Base-by-base conservation (phyloP, 2,113 vertebrate genomes). In the Amphiprion percula region DNA sequence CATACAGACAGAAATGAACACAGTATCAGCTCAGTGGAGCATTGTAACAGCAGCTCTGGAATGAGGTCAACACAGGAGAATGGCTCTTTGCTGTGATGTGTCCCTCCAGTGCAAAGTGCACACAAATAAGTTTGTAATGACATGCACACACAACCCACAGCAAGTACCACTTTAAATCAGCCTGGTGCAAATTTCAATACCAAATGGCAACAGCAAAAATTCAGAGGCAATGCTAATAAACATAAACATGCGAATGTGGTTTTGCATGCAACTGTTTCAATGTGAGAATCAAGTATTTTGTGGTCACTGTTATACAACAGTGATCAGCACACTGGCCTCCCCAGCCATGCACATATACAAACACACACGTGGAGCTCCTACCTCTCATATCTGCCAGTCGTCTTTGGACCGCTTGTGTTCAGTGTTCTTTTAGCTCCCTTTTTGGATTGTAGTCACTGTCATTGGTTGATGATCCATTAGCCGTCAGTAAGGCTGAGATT, bases 311-410 rank as follows among this genome's bases (percentile, higher is more conserved):
- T 79, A 84, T 30, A 77, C 69, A 87, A 81, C 83, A 58, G 37
- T 77, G 56, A 59, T 58, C 58, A 73, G 52, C 73, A 73, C 26
- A 3, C 26, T 26, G 26, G 47, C 75, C 77, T 47, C 47, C 52
- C 53, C 65, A 3, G 14, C 33, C 58, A 75, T 75, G 47, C 39
- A 60, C 28, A 46, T 26, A 30, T 62, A 49, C 44, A 63, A 49
- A 56, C 26, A 72, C 2, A 60, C 47, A 24, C 58, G 76, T 74
- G 50, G 28, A 66, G 55, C 55, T 60, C 94, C 74, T 92, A 95
- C 94, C 94, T 94, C 82, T 94, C 94, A 95, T 95, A 74, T 88
- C 91, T 92, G 88, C 90, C 82, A 50, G 67, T 67, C 47, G 79
- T 91, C 81, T 80, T 79, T 69, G 80, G 82, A 82, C 80, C 33